Evolutionary conservation across 2,113 vertebrate genomes (phyloP), one percentile per base, ranked within the genome.

Genomic region (Notarius lentiginosus): DNA sequence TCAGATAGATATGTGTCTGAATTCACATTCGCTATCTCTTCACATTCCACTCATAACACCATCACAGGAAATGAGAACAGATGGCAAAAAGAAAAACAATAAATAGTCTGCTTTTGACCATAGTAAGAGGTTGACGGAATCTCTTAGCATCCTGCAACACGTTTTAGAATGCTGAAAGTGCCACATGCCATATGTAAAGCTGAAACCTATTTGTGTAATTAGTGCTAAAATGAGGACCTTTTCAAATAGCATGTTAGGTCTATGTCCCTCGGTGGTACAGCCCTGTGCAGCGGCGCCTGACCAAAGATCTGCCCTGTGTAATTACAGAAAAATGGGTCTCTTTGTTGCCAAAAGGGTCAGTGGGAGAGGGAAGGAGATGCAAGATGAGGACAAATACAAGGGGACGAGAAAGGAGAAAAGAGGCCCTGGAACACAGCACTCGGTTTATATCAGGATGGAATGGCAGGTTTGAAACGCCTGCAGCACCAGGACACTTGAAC

Each of bases 281-380:
- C 75, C 47, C 80, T 86, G 86, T 84, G 76, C 84, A 87, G 65
- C 63, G 56, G 60, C 72, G 73, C 84, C 51, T 88, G 87, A 89
- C 24, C 41, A 41, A 83, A 63, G 83, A 88, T 86, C 89, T 90
- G 83, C 85, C 55, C 82, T 51, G 76, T 76, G 85, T 87, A 88
- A 91, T 88, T 89, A 90, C 72, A 15, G 83, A 83, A 90, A 90
- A 91, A 89, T 86, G 86, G 61, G 5, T 47, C 68, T 81, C 88
- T 89, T 90, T 91, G 88, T 91, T 90, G 72, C 9, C 61, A 73
- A 61, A 65, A 41, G 80, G 65, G 27, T 65, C 86, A 79, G 70
- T 72, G 82, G 79, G 85, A 80, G 55, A 85, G 58, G 51, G 53
- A 63, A 76, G 30, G n/a, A 89, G 82, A 79, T 79, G 84, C 58